Percentiles rank a stretch among this genome's conserved stretches.
These are phyloP conservation scores for Brachyptera putata DNA, from an alignment of 2,888 invertebrate species.

Conservation along the genomic window DNA sequence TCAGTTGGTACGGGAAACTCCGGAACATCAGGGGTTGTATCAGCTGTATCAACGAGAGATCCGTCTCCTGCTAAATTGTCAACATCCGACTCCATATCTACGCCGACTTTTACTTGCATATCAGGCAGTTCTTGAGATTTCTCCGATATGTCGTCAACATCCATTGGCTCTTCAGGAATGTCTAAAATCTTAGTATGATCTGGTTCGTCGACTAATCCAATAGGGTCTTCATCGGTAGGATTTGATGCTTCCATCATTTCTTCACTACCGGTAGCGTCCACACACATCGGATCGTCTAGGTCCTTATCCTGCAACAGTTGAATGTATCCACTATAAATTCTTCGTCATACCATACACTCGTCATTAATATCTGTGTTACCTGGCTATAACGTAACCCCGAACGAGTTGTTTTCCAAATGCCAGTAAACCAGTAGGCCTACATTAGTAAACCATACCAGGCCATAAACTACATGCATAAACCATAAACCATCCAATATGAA, in stretches of 20 bases:
- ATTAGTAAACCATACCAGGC: no score
- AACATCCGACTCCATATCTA: background rate
- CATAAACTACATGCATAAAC: no score
- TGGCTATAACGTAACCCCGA: no score
- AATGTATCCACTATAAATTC: no score
- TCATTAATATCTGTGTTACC: no score
- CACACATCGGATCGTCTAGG: constrained; percentile 4
- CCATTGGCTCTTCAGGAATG: constrained; percentile 14
- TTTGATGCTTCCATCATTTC: constrained; percentile 25
- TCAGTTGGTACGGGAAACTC: no score
- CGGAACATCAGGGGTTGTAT: background rate
- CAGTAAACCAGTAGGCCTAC: no score
- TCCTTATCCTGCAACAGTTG: constrained; percentile 13
- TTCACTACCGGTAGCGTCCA: constrained; percentile 15
- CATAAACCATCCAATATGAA: no score
- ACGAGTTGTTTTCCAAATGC: no score
- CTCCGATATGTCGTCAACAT: constrained; percentile 21
- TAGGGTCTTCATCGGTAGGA: constrained; percentile 23
- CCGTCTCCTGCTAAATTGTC: background rate
- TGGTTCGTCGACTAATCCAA: constrained; percentile 12
- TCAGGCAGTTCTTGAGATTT: no score
- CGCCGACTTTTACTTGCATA: no score
- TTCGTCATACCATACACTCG: no score
- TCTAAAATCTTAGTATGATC: background rate
- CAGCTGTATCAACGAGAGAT: background rate